Evolutionary conservation across 2,113 vertebrate species (phyloP).

Genomic region (Trogon surrucura): DNA sequence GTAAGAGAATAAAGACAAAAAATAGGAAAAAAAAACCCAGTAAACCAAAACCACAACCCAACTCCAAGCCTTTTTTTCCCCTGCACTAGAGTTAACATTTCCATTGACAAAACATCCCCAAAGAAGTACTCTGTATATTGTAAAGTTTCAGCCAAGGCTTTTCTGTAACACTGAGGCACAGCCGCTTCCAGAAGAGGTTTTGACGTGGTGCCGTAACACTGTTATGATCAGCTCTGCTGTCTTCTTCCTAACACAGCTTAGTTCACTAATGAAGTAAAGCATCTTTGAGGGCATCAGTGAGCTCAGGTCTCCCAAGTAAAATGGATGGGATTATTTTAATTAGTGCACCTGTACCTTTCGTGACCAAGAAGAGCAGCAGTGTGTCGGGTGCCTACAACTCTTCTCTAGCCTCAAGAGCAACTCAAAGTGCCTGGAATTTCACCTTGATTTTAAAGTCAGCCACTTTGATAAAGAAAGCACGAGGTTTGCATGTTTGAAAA

Average conservation of each 20-base stretch:
- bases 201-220: background rate
- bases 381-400: background rate
- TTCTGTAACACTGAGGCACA: background rate
- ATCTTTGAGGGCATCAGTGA: background rate
- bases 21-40: background rate
- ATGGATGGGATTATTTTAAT: background rate
- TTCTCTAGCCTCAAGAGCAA: background rate
- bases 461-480: background rate
- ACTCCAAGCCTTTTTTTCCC: accelerated
- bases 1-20: background rate
- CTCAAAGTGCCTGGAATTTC: background rate
- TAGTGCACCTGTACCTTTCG: background rate
- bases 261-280: background rate
- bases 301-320: background rate
- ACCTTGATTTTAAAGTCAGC: background rate
- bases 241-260: background rate
- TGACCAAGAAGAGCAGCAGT: background rate
- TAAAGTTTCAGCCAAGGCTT: background rate
- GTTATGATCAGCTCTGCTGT: background rate
- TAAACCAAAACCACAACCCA: background rate
- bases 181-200: background rate
- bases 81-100: background rate
- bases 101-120: background rate
- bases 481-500: background rate
- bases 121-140: accelerated